Conservation (phyloP, 2,888 invertebrate species). For the Syritta pipiens region DNA sequence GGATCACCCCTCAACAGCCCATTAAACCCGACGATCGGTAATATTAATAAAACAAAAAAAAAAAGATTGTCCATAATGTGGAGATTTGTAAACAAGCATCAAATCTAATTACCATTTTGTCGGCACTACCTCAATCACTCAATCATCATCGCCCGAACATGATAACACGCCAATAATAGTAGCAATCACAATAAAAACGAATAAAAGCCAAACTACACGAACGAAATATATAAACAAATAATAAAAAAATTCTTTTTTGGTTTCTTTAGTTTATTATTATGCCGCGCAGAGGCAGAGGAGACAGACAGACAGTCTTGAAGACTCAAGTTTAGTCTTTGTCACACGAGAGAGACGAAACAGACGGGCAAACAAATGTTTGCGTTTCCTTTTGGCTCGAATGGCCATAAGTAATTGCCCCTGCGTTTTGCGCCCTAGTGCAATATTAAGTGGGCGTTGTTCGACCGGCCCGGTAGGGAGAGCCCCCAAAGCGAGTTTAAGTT, state of each 20-base stretch:
- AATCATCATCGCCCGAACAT: constrained; percentile 36
- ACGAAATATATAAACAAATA: constrained; percentile 37
- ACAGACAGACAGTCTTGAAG: constrained; percentile 3
- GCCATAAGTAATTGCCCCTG: constrained; percentile 32
- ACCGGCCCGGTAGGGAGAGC: too few relatives aligned
- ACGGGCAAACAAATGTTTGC: neutral
- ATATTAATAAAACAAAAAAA: constrained; percentile 37
- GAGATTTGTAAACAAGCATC: constrained; percentile 42
- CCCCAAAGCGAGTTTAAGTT: neutral
- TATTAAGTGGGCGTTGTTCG: constrained; percentile 54
- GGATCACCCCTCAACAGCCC: constrained; percentile 36
- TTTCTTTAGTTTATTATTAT: constrained; percentile 22
- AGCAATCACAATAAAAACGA: constrained; percentile 44
- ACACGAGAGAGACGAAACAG: too few relatives aligned
- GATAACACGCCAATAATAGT: constrained; percentile 43
- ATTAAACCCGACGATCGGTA: constrained; percentile 30
- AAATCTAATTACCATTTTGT: constrained; percentile 50
- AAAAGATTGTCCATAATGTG: constrained; percentile 9
- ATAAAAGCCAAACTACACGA: constrained; percentile 30
- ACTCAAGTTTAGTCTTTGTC: constrained; percentile 2
- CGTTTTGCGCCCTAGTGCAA: constrained; percentile 30
- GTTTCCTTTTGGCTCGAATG: constrained; percentile 6
- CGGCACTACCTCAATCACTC: constrained; percentile 44
- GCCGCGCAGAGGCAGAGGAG: constrained; percentile 14
- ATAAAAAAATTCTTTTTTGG: constrained; percentile 10